Conservation (phyloP, 2,888 invertebrate genomes). For the Eumacrocentrus americanus region DNA sequence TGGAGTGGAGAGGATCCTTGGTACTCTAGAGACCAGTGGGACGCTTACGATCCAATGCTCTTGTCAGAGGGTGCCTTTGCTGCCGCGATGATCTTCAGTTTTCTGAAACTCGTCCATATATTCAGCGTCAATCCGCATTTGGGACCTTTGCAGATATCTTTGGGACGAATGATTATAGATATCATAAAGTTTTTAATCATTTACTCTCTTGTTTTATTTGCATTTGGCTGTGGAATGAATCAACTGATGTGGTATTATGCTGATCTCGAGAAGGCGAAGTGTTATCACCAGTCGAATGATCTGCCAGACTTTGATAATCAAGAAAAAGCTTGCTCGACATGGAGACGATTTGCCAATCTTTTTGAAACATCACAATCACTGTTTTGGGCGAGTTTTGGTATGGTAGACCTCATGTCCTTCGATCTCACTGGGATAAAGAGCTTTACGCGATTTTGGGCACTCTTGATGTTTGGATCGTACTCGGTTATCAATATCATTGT, state of each 20-base stretch:
- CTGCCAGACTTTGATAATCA: slow-evolving; percentile 84
- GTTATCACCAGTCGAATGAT: slow-evolving; percentile 75
- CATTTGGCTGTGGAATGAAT: slow-evolving; percentile 94
- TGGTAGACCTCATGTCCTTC: slow-evolving; percentile 92
- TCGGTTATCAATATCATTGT: slow-evolving; percentile 97
- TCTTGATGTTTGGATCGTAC: slow-evolving; percentile 97
- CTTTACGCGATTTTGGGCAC: slow-evolving; percentile 95
- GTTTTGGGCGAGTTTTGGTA: slow-evolving; percentile 98
- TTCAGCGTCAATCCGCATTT: slow-evolving; percentile 97
- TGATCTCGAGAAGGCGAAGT: slow-evolving; percentile 84
- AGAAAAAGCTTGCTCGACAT: slow-evolving; percentile 82
- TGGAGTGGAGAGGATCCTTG: slow-evolving; percentile 76
- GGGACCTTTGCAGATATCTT: slow-evolving; percentile 91
- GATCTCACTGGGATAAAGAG: slow-evolving; percentile 94
- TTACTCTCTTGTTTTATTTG: slow-evolving; percentile 89
- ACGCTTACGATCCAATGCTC: slow-evolving; percentile 93
- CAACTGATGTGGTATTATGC: slow-evolving; percentile 93
- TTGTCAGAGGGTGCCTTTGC: slow-evolving; percentile 94
- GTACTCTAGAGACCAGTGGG: slow-evolving; percentile 90
- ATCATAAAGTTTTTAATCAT: slow-evolving; percentile 97
- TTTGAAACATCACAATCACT: slow-evolving; percentile 97
- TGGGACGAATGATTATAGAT: slow-evolving; percentile 93
- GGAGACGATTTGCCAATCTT: slow-evolving; percentile 88
- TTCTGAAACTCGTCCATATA: slow-evolving; percentile 93
- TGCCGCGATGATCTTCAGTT: slow-evolving; percentile 96